Evolutionary conservation across 2,888 invertebrate species (phyloP), one percentile per base, ranked within the genome.

Genomic region (Isotomurus palustris): DNA sequence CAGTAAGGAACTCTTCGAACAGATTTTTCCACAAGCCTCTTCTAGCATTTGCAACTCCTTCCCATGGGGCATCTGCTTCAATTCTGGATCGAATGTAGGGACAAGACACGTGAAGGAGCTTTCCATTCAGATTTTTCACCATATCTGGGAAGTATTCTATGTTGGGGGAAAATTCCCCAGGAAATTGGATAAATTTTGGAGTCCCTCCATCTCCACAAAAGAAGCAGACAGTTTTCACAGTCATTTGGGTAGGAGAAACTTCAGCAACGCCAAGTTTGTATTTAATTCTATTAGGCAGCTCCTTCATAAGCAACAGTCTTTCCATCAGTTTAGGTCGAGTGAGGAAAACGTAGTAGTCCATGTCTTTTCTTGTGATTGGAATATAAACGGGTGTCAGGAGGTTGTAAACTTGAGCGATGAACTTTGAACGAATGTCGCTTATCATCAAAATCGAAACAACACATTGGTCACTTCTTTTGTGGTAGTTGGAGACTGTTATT

Each of bases 1-100:
- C 59, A 43, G 48, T 60, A 22, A 65, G 43, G 47, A 55, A 65
- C 38, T 55, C 50, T 43, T 65, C 64, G 25, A 65, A 53, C 21
- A 65, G 29, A 24, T 51, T 57, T 53, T 65, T 62, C 64, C 64
- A 65, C 17, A 62, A 54, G n/a, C 64, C 64, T 25, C 64, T 44
- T 25, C 47, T 55, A 19, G 62, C 64, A 48, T 62, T 62, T 14
- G 24, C 17, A 4, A 48, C 41, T 21, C 54, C 58, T 36, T 43
- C 24, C 35, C 55, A 57, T n/a, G 60, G 59, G 21, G 56, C 29
- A 36, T 62, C 58, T 8, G 53, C 62, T 49, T 65, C 62, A 44
- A 65, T 53, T 40, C 56, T 60, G 19, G 62, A 57, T 10, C 58
- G 36, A 28, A 62, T 60, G 17, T 51, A 58, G 2, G 65, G 65